These are phyloP conservation scores for Drosophila santomea DNA, from an alignment of 1,140 invertebrate genomes.

Conservation along the genomic window DNA sequence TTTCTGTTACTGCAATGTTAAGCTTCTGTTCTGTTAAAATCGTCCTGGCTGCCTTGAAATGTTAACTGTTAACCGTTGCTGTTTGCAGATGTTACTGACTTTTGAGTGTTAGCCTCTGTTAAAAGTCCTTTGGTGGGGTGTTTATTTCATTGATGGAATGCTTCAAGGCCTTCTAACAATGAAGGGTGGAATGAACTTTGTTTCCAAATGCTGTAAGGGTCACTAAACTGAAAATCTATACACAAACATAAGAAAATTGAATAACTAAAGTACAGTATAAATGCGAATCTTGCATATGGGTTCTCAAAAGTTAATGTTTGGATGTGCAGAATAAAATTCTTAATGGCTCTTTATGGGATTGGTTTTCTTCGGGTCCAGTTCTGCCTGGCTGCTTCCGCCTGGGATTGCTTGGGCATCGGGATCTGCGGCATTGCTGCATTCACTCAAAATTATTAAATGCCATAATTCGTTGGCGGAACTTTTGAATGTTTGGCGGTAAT, in stretches of 20 bases:
- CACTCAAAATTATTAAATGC: slow-evolving; percentile 66
- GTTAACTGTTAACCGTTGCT: neutral
- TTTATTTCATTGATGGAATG: neutral
- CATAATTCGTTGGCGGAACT: slow-evolving; percentile 58
- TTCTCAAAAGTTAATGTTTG: too few species aligned
- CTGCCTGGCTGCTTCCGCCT: neutral
- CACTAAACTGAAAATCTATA: neutral
- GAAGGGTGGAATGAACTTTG: neutral
- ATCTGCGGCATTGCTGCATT: slow-evolving; percentile 21
- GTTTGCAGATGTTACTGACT: neutral
- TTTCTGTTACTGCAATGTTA: slow-evolving; percentile 21
- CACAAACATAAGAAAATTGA: too few species aligned
- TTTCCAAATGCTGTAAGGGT: slow-evolving; percentile 1
- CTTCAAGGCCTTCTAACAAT: neutral
- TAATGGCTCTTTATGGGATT: slow-evolving; percentile 1
- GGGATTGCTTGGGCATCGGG: neutral
- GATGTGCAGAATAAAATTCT: neutral
- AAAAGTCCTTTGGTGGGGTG: neutral
- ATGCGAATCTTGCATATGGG: too few species aligned
- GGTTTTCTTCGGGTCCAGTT: slow-evolving; percentile 13
- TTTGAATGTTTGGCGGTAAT: slow-evolving; percentile 64
- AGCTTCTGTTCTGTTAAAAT: slow-evolving; percentile 4
- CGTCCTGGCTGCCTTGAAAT: neutral
- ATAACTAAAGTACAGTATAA: too few species aligned
- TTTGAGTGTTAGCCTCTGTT: neutral